These are phyloP conservation scores for Asteroscopus sphinx DNA, from an alignment of 2,888 invertebrate species.

Conservation along the genomic window DNA sequence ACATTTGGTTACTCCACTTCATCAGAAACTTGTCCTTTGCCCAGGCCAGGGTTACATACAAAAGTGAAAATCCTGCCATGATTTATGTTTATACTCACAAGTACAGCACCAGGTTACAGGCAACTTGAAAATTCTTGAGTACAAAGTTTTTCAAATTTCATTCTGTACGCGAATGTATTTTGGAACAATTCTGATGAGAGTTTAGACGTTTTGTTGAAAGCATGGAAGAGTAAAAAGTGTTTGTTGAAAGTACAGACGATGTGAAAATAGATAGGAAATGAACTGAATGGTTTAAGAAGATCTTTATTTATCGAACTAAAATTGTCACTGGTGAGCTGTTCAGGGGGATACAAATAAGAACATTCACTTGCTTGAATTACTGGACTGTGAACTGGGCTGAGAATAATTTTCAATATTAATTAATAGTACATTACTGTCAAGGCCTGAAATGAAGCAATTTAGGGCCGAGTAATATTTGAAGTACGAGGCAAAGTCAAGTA, in stretches of 20 bases:
- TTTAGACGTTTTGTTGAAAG: conserved; percentile 36
- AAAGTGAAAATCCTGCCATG: conserved; percentile 63
- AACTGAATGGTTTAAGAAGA: too few relatives aligned
- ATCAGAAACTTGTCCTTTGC: neutral
- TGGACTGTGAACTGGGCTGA: too few relatives aligned
- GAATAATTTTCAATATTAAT: too few relatives aligned
- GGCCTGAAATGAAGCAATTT: too few relatives aligned
- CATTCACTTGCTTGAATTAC: too few relatives aligned
- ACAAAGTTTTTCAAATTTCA: conserved; percentile 57
- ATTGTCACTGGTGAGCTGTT: too few relatives aligned
- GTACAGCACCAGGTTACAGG: conserved; percentile 45
- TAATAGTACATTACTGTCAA: too few relatives aligned
- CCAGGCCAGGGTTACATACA: conserved; percentile 36
- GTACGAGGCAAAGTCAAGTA: too few relatives aligned
- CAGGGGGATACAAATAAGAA: too few relatives aligned
- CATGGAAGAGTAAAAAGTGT: neutral
- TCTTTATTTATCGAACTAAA: too few relatives aligned
- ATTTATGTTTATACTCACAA: conserved; percentile 63
- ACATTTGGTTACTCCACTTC: neutral
- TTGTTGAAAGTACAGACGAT: neutral
- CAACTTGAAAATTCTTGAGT: conserved; percentile 62
- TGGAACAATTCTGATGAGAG: conserved; percentile 35
- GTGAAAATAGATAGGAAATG: too few relatives aligned
- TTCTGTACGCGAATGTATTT: conserved; percentile 47
- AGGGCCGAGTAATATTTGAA: too few relatives aligned